A percentile compares a stretch with the other conserved stretches of the same genome.
phyloP scores from a whole-genome alignment of 2,888 invertebrate species.

The Polyploca ridens region DNA sequence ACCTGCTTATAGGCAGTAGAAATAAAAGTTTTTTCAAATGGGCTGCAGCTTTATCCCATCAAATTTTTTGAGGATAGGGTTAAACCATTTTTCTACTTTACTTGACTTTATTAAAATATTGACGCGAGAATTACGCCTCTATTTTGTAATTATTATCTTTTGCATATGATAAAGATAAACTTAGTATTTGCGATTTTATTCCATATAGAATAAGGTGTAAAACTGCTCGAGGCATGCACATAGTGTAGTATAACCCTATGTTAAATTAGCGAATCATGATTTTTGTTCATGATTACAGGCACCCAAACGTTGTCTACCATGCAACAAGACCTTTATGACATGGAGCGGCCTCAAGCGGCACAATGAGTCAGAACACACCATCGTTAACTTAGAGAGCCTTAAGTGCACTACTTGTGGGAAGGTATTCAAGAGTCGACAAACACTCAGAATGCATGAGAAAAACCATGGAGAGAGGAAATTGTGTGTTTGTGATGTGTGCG shows the following conservation, averaged over 20 bases:
- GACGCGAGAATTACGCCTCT: too few species aligned
- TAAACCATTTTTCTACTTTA: too few species aligned
- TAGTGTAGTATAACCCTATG: neutral
- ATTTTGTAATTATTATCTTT: too few species aligned
- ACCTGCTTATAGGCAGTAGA: too few species aligned
- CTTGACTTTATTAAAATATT: too few species aligned
- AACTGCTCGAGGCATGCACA: too few species aligned
- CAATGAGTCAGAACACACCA: constrained; percentile 61
- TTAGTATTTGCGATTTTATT: too few species aligned
- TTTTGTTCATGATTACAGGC: constrained; percentile 36
- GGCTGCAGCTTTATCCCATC: too few species aligned
- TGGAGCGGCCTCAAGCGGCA: constrained; percentile 69
- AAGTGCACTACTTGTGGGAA: constrained; percentile 69
- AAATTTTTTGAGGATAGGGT: too few species aligned
- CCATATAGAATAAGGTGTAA: too few species aligned
- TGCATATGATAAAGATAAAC: too few species aligned
- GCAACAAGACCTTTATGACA: constrained; percentile 69
- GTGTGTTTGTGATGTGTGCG: constrained; percentile 72
- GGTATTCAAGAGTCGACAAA: constrained; percentile 62
- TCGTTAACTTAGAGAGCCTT: constrained; percentile 53
- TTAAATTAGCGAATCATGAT: constrained; percentile 9
- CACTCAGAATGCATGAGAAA: constrained; percentile 62
- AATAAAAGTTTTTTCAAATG: too few species aligned
- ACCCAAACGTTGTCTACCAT: constrained; percentile 58
- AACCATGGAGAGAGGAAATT: constrained; percentile 55